Evolutionary conservation across 2,113 vertebrate species (phyloP).

Genomic region (Misgurnus anguillicaudatus): DNA sequence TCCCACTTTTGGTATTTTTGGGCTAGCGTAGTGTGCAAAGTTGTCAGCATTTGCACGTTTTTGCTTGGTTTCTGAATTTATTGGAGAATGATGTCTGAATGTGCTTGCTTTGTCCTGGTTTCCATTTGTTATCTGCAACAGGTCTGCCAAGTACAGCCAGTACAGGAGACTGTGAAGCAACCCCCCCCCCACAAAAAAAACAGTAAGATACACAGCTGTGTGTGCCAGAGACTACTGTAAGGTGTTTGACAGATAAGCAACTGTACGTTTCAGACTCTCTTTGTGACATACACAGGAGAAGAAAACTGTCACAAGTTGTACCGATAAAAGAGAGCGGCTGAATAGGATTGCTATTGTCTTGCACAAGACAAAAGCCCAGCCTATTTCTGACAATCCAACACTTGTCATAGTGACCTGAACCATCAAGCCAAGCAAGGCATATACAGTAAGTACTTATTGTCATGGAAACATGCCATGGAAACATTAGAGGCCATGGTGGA

Average conservation of each 20-base stretch:
- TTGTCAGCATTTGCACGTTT: not conserved
- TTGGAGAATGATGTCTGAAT: not conserved
- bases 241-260: conserved; percentile 27
- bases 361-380: conserved; percentile 8
- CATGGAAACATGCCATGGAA: conserved; percentile 31
- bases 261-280: conserved; percentile 32
- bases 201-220: not conserved
- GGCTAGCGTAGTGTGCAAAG: not conserved
- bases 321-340: not conserved
- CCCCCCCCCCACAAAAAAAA: not conserved
- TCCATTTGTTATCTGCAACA: conserved; percentile 10
- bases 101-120: not conserved
- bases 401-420: conserved; percentile 18
- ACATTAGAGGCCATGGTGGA: conserved; percentile 17
- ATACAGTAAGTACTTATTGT: conserved; percentile 15
- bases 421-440: conserved; percentile 7
- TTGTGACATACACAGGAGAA: conserved; percentile 3
- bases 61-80: not conserved
- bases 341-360: not conserved
- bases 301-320: not conserved
- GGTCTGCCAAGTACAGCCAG: not conserved
- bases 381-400: not conserved
- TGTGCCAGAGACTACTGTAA: conserved; percentile 12
- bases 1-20: not conserved
- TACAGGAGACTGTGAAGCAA: not conserved